Conservation (phyloP, 2,113 vertebrate genomes). For the Siphamia tubifer region DNA sequence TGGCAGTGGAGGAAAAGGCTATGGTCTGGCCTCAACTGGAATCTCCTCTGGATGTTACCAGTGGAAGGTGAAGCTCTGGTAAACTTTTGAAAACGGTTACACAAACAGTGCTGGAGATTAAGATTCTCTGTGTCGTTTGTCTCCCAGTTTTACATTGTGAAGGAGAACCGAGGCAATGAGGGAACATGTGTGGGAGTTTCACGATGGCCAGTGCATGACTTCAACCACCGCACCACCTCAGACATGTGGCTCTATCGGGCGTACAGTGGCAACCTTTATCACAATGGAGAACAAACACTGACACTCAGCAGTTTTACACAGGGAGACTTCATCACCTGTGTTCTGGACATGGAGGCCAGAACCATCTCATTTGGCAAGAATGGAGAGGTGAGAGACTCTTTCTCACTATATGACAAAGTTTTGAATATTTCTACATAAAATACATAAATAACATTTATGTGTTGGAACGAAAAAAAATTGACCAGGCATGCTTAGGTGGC, state of each 20-base stretch:
- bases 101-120: too few species aligned
- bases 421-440: too few species aligned
- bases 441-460: too few species aligned
- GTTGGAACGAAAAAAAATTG: too few species aligned
- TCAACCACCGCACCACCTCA: slow-evolving; percentile 84
- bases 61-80: slow-evolving; percentile 76
- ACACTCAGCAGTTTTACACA: slow-evolving; percentile 82
- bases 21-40: slow-evolving; percentile 81
- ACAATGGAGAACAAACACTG: slow-evolving; percentile 80
- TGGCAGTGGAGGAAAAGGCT: slow-evolving; percentile 83
- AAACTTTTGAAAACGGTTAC: too few species aligned
- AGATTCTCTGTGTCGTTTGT: background rate
- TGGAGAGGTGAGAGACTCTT: slow-evolving; percentile 71
- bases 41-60: slow-evolving; percentile 84
- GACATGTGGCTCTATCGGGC: slow-evolving; percentile 87
- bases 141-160: slow-evolving; percentile 80
- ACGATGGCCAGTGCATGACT: slow-evolving; percentile 83
- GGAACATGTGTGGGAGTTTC: slow-evolving; percentile 83
- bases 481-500: too few species aligned
- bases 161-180: slow-evolving; percentile 84
- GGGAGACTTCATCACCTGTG: slow-evolving; percentile 84
- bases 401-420: background rate
- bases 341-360: slow-evolving; percentile 84
- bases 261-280: slow-evolving; percentile 85
- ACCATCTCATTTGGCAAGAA: slow-evolving; percentile 85